Conservation (phyloP, 2,113 vertebrate genomes). For the Harpagus bidentatus region DNA sequence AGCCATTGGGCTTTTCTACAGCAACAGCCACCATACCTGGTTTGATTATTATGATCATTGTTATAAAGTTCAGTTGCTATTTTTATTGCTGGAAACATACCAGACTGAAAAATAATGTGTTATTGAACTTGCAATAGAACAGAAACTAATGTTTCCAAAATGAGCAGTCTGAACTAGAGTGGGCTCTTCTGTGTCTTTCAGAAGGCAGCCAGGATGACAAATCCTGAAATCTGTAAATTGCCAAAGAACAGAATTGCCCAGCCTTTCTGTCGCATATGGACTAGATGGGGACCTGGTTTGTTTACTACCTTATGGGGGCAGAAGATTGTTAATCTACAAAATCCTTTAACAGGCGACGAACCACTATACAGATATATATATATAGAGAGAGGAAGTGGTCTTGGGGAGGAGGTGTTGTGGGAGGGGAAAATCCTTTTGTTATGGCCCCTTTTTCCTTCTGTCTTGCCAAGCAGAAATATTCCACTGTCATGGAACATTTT, state of each 20-base stretch:
- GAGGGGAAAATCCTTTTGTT: neutral
- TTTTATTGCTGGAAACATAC: neutral
- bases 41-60: neutral
- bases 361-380: no score
- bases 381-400: neutral
- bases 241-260: neutral
- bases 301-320: neutral
- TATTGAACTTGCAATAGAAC: neutral
- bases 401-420: accelerated
- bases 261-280: neutral
- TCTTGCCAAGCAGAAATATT: neutral
- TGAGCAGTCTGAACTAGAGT: neutral
- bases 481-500: neutral
- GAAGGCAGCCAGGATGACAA: neutral
- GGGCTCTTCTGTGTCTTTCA: neutral
- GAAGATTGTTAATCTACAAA: neutral
- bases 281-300: neutral
- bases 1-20: neutral
- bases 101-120: neutral
- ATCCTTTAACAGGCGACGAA: neutral
- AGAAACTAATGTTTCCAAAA: neutral
- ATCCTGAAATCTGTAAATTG: neutral
- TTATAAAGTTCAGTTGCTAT: neutral
- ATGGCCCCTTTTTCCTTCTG: neutral
- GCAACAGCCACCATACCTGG: neutral